Evolutionary conservation across 2,113 vertebrate genomes (phyloP), one percentile per base, ranked within the genome.

Genomic region (Alouatta palliata): DNA sequence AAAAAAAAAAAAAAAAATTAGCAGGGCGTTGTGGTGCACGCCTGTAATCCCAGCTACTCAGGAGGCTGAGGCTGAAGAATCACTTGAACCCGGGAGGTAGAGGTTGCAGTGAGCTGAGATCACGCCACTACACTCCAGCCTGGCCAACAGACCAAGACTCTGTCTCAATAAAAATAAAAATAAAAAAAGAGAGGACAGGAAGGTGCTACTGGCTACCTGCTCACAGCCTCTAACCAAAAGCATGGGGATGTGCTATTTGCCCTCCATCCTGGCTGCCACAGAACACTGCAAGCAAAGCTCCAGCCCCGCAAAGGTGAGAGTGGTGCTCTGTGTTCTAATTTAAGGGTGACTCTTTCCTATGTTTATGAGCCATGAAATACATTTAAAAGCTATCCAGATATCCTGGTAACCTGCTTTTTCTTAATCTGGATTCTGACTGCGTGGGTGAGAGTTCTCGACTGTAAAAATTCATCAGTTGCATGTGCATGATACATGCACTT

Each of bases 311-410:
- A 45, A 52, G 66, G 64, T 25, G 6, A 75, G 30, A 52, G 47
- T 13, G 35, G 21, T 6, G 30, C 12, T 64, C 43, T 76, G 16
- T 56, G 54, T 43, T 77, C 70, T 56, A 17, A 14, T 16, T 14
- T 76, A 54, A 47, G 58, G 12, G 5, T 17, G 16, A 47, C 37
- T 11, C 11, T 56, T 47, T 82, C 40, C 21, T 21, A 68, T 0
- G 23, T 45, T 32, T 45, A n/a, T 23, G 19, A 85, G 19, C 27
- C 81, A 47, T 19, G 13, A 77, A 49, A 76, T 70, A 35, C 10
- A 84, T 11, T 64, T 75, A 90, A 35, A 80, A 86, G 64, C 49
- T 79, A 91, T 13, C 81, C 73, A 91, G 25, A n/a, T 40, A 52
- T 47, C 82, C 64, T 64, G 27, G 52, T 43, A 58, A 81, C 27